Evolutionary conservation across 1,140 invertebrate genomes (phyloP).

Genomic region (Drosophila miranda): DNA sequence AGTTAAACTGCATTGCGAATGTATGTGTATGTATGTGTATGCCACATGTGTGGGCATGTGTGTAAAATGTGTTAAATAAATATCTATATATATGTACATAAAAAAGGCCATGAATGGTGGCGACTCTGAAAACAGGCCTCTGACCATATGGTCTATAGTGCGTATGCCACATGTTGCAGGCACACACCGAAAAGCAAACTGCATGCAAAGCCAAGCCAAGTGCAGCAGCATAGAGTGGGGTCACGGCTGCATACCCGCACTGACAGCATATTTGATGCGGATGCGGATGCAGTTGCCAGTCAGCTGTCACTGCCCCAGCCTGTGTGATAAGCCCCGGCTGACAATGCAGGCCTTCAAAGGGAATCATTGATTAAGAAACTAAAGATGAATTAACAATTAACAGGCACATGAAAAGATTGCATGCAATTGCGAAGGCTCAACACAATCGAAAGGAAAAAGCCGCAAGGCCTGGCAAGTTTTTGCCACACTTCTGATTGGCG

Average conservation of each 20-base stretch:
- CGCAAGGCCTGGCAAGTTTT: too few species aligned
- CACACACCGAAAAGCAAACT: constrained; percentile 48
- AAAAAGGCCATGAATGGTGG: constrained; percentile 34
- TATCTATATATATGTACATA: constrained; percentile 43
- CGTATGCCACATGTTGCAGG: constrained; percentile 75
- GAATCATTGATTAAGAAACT: constrained; percentile 25
- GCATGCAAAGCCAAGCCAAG: constrained; percentile 46
- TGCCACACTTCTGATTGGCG: too few species aligned
- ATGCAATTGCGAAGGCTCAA: too few species aligned
- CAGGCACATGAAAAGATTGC: too few species aligned
- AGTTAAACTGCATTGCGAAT: constrained; percentile 27
- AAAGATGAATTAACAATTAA: too few species aligned
- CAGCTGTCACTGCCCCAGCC: constrained; percentile 22
- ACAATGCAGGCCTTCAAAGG: constrained; percentile 33
- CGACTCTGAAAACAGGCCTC: constrained; percentile 39
- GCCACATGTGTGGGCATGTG: constrained; percentile 16
- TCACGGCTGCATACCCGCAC: constrained; percentile 14
- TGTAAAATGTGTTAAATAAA: constrained; percentile 81
- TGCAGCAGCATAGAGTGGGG: constrained; percentile 12
- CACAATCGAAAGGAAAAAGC: too few species aligned
- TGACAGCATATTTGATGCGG: constrained; percentile 48
- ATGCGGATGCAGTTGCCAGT: constrained; percentile 30
- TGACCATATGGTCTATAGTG: constrained; percentile 62
- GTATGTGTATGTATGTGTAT: constrained; percentile 25
- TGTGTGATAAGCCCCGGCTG: constrained; percentile 31